Evolutionary conservation across 2,888 invertebrate species (phyloP).

Genomic region (Apotomis betuletana): DNA sequence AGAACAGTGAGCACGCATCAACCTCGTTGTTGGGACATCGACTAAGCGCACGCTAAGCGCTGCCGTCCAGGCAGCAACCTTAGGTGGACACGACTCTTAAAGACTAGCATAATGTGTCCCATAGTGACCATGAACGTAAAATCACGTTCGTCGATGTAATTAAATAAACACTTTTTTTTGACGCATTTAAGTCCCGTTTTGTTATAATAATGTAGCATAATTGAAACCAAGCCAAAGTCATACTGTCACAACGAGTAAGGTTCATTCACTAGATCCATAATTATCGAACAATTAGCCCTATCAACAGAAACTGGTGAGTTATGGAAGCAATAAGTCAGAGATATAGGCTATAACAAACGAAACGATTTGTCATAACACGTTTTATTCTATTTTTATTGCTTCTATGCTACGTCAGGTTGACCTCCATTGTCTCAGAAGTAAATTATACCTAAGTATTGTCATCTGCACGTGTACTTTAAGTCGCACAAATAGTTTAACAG

Average conservation of each 20-base stretch:
- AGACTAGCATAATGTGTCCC: too few species aligned
- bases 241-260: not conserved
- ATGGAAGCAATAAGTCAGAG: slow-evolving; percentile 2
- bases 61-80: too few species aligned
- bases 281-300: slow-evolving; percentile 14
- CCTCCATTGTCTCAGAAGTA: slow-evolving; percentile 46
- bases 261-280: slow-evolving; percentile 8
- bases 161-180: too few species aligned
- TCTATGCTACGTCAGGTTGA: slow-evolving; percentile 15
- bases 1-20: too few species aligned
- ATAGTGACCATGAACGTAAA: too few species aligned
- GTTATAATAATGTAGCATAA: too few species aligned
- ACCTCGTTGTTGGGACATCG: too few species aligned
- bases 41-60: too few species aligned
- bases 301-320: slow-evolving; percentile 7
- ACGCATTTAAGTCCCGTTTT: too few species aligned
- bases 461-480: slow-evolving; percentile 7
- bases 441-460: slow-evolving; percentile 21
- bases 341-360: slow-evolving; percentile 9
- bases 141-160: too few species aligned
- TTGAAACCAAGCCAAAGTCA: too few species aligned
- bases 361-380: slow-evolving; percentile 25
- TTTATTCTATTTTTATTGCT: slow-evolving; percentile 6
- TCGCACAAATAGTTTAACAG: not conserved
- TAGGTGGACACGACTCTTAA: too few species aligned